Percentiles rank a stretch among this genome's conserved stretches.
phyloP scores from a whole-genome alignment of 2,888 invertebrate species.

The Physocephala rufipes region DNA sequence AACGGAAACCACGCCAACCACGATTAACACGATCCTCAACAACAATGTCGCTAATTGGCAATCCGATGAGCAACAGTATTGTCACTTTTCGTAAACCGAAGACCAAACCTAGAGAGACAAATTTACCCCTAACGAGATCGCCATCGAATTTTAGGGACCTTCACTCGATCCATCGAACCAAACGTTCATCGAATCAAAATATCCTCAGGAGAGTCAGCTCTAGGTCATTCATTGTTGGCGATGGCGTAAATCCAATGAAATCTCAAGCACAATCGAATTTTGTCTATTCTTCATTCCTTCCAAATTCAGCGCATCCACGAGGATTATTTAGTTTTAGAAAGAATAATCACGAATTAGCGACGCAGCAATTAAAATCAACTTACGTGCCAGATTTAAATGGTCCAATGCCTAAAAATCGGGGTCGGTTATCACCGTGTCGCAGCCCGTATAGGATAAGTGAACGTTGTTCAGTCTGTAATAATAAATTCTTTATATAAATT shows the following conservation, averaged over 20 bases:
- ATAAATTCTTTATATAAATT: slow-evolving; percentile 53
- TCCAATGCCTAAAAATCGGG: slow-evolving; percentile 34
- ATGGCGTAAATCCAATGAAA: neutral
- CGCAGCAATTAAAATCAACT: slow-evolving; percentile 41
- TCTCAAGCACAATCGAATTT: slow-evolving; percentile 42
- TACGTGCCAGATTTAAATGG: slow-evolving; percentile 41
- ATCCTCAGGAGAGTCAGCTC: neutral
- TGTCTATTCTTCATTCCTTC: slow-evolving; percentile 46
- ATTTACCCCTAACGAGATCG: neutral
- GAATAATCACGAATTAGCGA: slow-evolving; percentile 43
- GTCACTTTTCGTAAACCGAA: neutral
- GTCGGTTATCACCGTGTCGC: neutral
- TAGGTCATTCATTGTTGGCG: slow-evolving; percentile 8
- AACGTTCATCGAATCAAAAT: slow-evolving; percentile 6
- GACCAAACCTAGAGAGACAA: slow-evolving; percentile 33
- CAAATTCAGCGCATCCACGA: slow-evolving; percentile 50
- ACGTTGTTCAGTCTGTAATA: slow-evolving; percentile 57
- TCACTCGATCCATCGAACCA: slow-evolving; percentile 31
- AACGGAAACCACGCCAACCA: slow-evolving; percentile 33
- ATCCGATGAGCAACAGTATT: neutral
- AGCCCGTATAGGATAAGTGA: slow-evolving; percentile 50
- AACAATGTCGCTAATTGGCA: slow-evolving; percentile 32
- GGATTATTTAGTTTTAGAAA: slow-evolving; percentile 53
- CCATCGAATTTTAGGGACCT: neutral
- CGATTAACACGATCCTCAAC: slow-evolving; percentile 28